These are phyloP conservation scores for Choristoneura rosaceana DNA, from an alignment of 2,888 invertebrate genomes.

Conservation along the genomic window DNA sequence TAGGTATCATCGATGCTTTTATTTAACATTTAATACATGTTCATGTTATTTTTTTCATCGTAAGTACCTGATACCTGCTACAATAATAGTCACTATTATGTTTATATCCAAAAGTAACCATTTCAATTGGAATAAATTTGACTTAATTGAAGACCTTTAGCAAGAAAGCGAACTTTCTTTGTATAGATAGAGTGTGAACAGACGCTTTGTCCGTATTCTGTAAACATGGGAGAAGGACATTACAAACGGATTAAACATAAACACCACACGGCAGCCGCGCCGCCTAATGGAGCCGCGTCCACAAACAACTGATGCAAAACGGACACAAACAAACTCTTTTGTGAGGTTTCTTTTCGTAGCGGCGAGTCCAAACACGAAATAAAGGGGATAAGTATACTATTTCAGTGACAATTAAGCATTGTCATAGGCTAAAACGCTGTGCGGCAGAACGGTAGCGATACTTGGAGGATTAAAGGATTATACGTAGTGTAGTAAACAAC, in stretches of 20 bases:
- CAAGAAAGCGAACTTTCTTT: constrained; percentile 47
- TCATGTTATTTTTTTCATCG: background rate
- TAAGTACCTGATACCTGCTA: background rate
- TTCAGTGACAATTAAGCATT: constrained; percentile 73
- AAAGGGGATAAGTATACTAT: constrained; percentile 56
- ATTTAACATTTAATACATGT: background rate
- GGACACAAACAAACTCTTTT: constrained; percentile 78
- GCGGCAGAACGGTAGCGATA: constrained; percentile 70
- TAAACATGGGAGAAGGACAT: constrained; percentile 70
- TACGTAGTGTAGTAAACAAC: constrained; percentile 64
- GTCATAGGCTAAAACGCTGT: constrained; percentile 60
- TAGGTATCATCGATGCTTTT: background rate
- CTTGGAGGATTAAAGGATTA: constrained; percentile 79
- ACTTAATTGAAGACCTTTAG: constrained; percentile 27
- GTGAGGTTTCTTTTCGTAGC: constrained; percentile 62
- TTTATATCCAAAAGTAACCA: constrained; percentile 19
- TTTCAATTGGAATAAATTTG: constrained; percentile 39
- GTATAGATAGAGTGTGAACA: constrained; percentile 51
- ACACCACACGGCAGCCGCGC: constrained; percentile 63
- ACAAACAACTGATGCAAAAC: constrained; percentile 76
- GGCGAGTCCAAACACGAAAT: constrained; percentile 49
- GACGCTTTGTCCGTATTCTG: constrained; percentile 61
- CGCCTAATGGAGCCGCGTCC: constrained; percentile 66
- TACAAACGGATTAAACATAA: constrained; percentile 81
- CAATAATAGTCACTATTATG: background rate